A percentile compares a stretch with the other conserved stretches of the same genome.
phyloP scores from a whole-genome alignment of 2,888 invertebrate genomes.

The Eristalinus sepulchralis region DNA sequence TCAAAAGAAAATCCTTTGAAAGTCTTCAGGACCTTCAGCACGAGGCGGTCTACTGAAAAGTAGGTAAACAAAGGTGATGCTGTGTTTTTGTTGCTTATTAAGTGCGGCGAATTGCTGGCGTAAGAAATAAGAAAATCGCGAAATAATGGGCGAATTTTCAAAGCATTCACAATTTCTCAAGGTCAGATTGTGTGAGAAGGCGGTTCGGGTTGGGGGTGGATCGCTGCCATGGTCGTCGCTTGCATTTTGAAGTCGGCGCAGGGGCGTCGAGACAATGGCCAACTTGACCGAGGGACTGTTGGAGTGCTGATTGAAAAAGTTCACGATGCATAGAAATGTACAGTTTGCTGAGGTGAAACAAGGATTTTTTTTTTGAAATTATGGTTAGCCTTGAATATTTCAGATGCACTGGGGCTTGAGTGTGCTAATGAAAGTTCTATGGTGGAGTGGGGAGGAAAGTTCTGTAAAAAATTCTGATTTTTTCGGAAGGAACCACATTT shows the following conservation, averaged over 20 bases:
- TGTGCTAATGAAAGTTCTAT: background rate
- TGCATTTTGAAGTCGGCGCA: background rate
- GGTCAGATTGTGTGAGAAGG: background rate
- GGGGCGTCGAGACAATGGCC: background rate
- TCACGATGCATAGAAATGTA: background rate
- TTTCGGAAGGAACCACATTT: too few species aligned
- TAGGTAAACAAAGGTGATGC: constrained; percentile 16
- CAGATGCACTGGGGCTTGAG: background rate
- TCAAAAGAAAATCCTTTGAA: constrained; percentile 69
- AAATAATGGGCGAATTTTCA: background rate
- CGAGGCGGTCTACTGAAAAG: constrained; percentile 24
- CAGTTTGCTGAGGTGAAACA: background rate
- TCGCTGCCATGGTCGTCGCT: background rate
- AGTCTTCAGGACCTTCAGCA: constrained; percentile 48
- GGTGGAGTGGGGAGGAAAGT: too few species aligned
- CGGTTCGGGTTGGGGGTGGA: background rate
- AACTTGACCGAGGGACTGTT: background rate
- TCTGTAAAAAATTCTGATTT: too few species aligned
- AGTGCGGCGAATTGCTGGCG: background rate
- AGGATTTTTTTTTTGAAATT: background rate
- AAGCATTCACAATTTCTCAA: background rate
- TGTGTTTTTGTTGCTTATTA: constrained; percentile 27
- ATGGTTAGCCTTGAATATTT: background rate
- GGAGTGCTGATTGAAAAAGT: background rate
- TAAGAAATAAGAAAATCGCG: background rate